These are phyloP conservation scores for Steinernema carpocapsae DNA, from an alignment of 2,888 invertebrate species.

Conservation along the genomic window DNA sequence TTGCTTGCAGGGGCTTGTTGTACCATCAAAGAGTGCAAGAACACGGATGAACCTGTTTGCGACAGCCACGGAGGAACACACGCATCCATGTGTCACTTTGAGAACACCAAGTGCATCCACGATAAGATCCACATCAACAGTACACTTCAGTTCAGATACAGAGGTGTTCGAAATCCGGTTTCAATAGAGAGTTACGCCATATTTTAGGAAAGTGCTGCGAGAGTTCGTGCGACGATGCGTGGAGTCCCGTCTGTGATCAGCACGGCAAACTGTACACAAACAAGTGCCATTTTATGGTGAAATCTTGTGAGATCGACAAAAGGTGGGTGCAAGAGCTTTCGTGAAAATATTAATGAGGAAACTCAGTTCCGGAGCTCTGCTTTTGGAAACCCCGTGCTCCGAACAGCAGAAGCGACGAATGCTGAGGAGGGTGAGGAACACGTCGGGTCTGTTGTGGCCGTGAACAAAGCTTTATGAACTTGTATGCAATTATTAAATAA, in stretches of 20 bases:
- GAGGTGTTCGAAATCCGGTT: slow-evolving; percentile 44
- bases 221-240: slow-evolving; percentile 46
- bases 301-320: slow-evolving; percentile 50
- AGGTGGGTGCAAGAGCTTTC: slow-evolving; percentile 37
- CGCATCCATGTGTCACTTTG: slow-evolving; percentile 57
- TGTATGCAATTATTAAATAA: background rate
- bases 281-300: slow-evolving; percentile 48
- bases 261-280: slow-evolving; percentile 54
- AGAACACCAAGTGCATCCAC: slow-evolving; percentile 61
- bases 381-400: slow-evolving; percentile 44
- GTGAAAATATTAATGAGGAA: background rate
- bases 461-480: slow-evolving; percentile 28
- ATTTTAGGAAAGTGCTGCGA: slow-evolving; percentile 54
- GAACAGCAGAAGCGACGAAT: slow-evolving; percentile 35
- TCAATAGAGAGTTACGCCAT: background rate
- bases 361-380: slow-evolving; percentile 36
- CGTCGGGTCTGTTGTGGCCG: background rate
- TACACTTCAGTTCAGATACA: slow-evolving; percentile 51
- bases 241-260: slow-evolving; percentile 54
- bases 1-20: slow-evolving; percentile 57
- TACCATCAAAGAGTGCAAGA: slow-evolving; percentile 51
- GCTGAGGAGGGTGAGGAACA: background rate
- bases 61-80: slow-evolving; percentile 57
- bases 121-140: slow-evolving; percentile 55
- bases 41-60: slow-evolving; percentile 55